Evolutionary conservation across 2,113 vertebrate species (phyloP).

Genomic region (Cygnus buccinator): DNA sequence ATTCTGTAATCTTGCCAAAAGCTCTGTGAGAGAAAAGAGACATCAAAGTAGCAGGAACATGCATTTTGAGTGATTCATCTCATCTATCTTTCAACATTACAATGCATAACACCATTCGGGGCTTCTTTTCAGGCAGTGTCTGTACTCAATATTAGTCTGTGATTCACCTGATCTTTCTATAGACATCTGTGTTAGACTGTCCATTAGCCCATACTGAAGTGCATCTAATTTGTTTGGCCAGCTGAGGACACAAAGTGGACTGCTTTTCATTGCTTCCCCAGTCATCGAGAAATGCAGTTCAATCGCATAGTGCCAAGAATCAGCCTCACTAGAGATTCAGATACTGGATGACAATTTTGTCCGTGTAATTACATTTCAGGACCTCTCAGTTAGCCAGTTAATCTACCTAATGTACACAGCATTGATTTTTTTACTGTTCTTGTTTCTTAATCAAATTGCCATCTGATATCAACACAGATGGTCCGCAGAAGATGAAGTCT

Average conservation of each 20-base stretch:
- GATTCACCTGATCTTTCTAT: background rate
- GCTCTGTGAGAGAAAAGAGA: background rate
- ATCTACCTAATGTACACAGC: background rate
- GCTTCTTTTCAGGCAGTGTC: background rate
- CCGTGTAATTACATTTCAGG: background rate
- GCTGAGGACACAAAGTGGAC: fast-evolving
- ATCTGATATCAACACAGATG: background rate
- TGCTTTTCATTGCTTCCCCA: background rate
- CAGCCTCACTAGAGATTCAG: background rate
- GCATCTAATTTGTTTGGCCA: fast-evolving
- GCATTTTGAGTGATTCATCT: background rate
- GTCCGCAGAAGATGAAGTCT: background rate
- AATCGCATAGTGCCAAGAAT: background rate
- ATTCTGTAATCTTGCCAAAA: background rate
- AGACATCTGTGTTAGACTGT: background rate
- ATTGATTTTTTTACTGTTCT: slow-evolving; percentile 5
- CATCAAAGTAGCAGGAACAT: background rate
- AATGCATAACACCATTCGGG: background rate
- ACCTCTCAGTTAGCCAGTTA: background rate
- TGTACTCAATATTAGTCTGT: background rate
- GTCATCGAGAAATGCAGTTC: background rate
- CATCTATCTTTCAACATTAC: background rate
- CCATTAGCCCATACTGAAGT: background rate
- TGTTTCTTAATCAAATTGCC: slow-evolving; percentile 11
- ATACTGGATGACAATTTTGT: background rate